Evolutionary conservation across 2,797 vertebrate genomes (phyloP).

Genomic region (Phalanger gymnotis): DNA sequence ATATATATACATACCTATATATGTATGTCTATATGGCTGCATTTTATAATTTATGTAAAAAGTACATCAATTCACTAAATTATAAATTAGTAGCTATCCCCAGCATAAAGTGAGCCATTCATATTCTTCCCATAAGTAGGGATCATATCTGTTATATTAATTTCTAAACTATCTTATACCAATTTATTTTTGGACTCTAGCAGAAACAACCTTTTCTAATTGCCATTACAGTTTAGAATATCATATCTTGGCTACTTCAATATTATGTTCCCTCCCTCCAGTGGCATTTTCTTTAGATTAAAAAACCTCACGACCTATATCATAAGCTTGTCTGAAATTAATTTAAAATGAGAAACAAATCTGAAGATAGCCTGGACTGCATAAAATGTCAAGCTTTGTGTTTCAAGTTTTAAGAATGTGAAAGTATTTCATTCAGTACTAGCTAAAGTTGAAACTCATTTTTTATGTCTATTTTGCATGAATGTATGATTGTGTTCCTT

Average conservation of each 20-base stretch:
- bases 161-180: background rate
- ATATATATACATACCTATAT: too few relatives aligned
- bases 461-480: background rate
- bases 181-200: background rate
- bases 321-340: background rate
- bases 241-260: background rate
- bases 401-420: constrained; percentile 40
- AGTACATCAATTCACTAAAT: background rate
- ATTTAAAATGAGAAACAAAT: constrained; percentile 13
- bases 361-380: background rate
- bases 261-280: background rate
- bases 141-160: background rate
- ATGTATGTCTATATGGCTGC: background rate
- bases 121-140: background rate
- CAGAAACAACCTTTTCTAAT: background rate
- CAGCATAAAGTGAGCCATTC: background rate
- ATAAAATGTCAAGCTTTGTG: constrained; percentile 33
- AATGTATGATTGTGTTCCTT: background rate
- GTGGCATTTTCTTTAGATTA: constrained; percentile 6
- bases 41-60: background rate
- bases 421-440: background rate
- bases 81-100: background rate
- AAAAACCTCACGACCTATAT: background rate
- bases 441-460: background rate
- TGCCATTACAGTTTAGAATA: background rate